These are phyloP conservation scores for Chloropsis cyanopogon DNA, from an alignment of 2,113 vertebrate genomes.

Conservation along the genomic window DNA sequence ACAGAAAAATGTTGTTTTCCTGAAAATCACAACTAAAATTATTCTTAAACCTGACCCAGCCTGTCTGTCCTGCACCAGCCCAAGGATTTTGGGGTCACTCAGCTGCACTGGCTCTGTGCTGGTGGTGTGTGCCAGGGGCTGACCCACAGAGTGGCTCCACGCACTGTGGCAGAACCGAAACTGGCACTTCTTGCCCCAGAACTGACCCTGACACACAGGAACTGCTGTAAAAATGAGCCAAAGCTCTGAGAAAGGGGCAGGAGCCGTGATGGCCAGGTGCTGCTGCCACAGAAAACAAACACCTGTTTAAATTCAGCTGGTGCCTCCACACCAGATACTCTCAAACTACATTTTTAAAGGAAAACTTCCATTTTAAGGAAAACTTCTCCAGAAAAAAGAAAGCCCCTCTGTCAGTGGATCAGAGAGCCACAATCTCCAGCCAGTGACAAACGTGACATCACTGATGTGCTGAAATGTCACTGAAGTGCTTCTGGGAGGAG, in stretches of 20 bases:
- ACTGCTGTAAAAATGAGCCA: background rate
- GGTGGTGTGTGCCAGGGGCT: background rate
- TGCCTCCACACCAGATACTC: background rate
- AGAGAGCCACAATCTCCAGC: background rate
- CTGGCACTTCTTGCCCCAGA: background rate
- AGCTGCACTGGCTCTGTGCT: too few species aligned
- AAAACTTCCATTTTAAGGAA: background rate
- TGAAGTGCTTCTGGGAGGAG: background rate
- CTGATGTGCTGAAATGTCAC: background rate
- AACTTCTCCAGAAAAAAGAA: background rate
- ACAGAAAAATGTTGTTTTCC: background rate
- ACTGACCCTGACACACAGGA: background rate
- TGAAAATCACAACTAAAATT: background rate
- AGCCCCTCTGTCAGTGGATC: background rate
- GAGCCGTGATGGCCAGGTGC: background rate
- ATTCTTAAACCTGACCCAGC: background rate
- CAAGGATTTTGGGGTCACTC: background rate
- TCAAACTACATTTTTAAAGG: background rate
- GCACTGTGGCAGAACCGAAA: fast-evolving
- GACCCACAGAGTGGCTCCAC: background rate
- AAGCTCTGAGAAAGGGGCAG: background rate
- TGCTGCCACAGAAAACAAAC: background rate
- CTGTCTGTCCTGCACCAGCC: background rate
- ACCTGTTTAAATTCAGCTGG: background rate
- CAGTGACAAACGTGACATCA: fast-evolving